Base-by-base conservation (phyloP, 2,797 vertebrate species). In the Gymnothorax javanicus region DNA sequence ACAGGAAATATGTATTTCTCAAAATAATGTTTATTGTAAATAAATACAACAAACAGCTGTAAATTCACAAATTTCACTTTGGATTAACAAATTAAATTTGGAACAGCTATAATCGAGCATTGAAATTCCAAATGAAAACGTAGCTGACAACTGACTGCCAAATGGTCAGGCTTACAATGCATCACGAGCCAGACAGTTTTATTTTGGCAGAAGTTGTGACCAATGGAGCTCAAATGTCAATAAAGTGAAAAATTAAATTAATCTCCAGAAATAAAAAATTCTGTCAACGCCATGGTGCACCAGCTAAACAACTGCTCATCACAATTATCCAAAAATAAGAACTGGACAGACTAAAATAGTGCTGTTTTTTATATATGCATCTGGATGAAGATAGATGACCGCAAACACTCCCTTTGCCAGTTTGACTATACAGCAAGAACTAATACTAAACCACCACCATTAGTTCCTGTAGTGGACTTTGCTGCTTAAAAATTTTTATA, bases 1-100 rank as follows among this genome's bases (percentile, higher is more conserved):
- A 73, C 25, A 33, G 27, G 11, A 73, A 27, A 27, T 1, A 73
- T 33, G 33, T 7, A 73, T 11, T 75, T 54, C 7, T 79, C 50
- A 79, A 79, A 79, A 79, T 50, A 79, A 43, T 52, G n/a, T 79
- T 79, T 54, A 52, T 54, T 79, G 50, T 54, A 23, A 79, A 79
- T 54, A 79, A 79, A 79, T 79, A 79, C 2, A 54, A 79, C 75
- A 43, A 43, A 43, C 33, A 43, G 33, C 33, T 43, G 2, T 2
- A 43, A 43, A 43, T 43, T 43, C 33, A 43, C 33, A 43, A 43
- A 43, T 79, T 50, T 50, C 50, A 75, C 20, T 79, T 79, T 50
- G n/a, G 43, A 54, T n/a, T 23, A 20, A 75, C 43, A 54, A 17
- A 52, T 79, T 43, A 17, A 54, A 54, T 20, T 50, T 54, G 43